Evolutionary conservation across 2,888 invertebrate species (phyloP), one percentile per base, ranked within the genome.

Genomic region (Campoplex nolae): DNA sequence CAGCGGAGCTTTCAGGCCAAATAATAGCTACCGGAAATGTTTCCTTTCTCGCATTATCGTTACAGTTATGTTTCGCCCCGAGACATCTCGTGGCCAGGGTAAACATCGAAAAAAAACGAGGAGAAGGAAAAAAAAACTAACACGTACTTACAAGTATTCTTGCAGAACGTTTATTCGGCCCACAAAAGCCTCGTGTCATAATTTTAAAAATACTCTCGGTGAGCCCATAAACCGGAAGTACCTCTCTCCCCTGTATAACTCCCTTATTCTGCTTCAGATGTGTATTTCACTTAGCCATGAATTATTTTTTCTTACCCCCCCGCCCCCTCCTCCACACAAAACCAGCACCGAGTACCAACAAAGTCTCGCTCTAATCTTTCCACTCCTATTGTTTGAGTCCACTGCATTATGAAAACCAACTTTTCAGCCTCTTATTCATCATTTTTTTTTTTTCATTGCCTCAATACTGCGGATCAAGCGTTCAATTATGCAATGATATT

Each of bases 1-100:
- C 54, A 76, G 81, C 84, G 70, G 51, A 76, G 75, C 58, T 76
- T 71, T 58, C 74, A 80, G 85, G 83, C 87, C 89, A 88, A 89
- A 88, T 88, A 89, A 89, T 87, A 89, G 88, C 88, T 88, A 88
- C 78, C 83, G 88, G 84, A 88, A 89, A 88, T 81, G 87, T 84
- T 89, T 84, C 84, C 80, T 85, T 88, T 77, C 84, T 84, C 83
- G 75, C 85, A 88, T 89, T 88, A 88, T 89, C 88, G 89, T 89
- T 87, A 89, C 86, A 88, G 86, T 89, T 88, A 88, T 88, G 88
- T 84, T 85, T 84, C 81, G 71, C 76, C 62, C 9, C 76, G 71
- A 78, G 82, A 82, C 67, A 81, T 80, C 70, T 73, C 58, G 67
- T 13, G 51, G 51, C 79, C 38, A 68, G 71, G 83, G 54, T 70